Base-by-base conservation (phyloP, 2,113 vertebrate species). In the Hippocampus barbouri region DNA sequence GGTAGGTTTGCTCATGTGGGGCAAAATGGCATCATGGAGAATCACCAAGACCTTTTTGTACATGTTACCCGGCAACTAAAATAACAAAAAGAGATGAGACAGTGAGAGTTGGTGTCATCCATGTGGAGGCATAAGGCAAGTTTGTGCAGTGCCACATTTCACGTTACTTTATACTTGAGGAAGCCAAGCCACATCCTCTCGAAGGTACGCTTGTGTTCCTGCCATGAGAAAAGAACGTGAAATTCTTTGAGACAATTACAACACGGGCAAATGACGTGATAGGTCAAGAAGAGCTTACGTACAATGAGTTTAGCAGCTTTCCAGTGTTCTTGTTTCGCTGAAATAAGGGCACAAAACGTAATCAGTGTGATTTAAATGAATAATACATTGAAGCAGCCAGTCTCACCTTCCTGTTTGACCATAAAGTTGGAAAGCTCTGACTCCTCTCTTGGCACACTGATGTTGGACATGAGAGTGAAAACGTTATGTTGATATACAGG, bases 31-130 rank as follows among this genome's bases (percentile, higher is more conserved):
- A 27, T 99, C 95, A 0, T 98, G 97, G 61, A 96, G 81, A 62
- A 96, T 94, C 63, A 98, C 90, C 72, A 99, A 86, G 40, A 99
- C 89, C 81, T 95, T 97, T 86, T 97, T 99, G 81, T 95, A 99
- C 70, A 99, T 92, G 78, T 85, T 90, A 66, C 83, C 78, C 1
- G 96, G 94, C 68, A 99, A 85, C 97, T 98, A 81, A 8, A 14
- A 69, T 8, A 73, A 9, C 65, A n/a, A 4, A 64, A 14, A 61
- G 11, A 16, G n/a, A 14, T 4, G n/a, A 25, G 56, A 27, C 12
- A 25, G 23, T 23, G 56, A 15, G 16, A 30, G 57, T 30, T 16
- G 60, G 59, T 23, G 57, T 10, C 16, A 57, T 12, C 51, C 11
- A 43, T 23, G 23, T 34, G 10, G 5, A 45, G 5, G 45, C 6